phyloP scores from a whole-genome alignment of 2,113 vertebrate species.

The Erythrolamprus reginae region DNA sequence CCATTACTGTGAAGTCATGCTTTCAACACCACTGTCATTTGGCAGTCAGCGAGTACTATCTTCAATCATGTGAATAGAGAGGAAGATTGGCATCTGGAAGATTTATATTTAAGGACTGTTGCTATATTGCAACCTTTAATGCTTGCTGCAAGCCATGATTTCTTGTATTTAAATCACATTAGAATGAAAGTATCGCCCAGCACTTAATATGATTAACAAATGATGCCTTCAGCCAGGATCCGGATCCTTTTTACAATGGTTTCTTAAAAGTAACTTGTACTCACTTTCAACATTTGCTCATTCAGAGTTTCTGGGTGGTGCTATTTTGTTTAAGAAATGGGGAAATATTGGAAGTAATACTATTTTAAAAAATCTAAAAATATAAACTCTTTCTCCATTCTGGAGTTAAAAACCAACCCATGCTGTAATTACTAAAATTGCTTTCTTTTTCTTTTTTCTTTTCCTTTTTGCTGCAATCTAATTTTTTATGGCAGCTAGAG shows the following conservation, averaged over 20 bases:
- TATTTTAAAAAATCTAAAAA: neutral
- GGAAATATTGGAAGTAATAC: neutral
- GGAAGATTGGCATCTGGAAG: neutral
- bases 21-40: neutral
- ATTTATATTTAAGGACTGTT: neutral
- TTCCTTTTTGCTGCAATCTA: neutral
- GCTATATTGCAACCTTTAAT: neutral
- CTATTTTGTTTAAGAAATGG: neutral
- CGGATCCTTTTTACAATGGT: neutral
- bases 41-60: neutral
- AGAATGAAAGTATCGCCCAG: neutral
- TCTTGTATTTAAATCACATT: neutral
- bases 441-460: neutral
- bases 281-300: neutral
- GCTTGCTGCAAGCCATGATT: neutral
- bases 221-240: too few species aligned
- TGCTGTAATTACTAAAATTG: neutral
- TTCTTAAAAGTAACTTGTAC: neutral
- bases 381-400: neutral
- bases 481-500: neutral
- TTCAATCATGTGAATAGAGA: neutral
- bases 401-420: neutral
- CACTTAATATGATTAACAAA: neutral
- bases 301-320: neutral
- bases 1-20: too few species aligned